phyloP scores from a whole-genome alignment of 2,113 vertebrate species.

The Noturus placidus region DNA sequence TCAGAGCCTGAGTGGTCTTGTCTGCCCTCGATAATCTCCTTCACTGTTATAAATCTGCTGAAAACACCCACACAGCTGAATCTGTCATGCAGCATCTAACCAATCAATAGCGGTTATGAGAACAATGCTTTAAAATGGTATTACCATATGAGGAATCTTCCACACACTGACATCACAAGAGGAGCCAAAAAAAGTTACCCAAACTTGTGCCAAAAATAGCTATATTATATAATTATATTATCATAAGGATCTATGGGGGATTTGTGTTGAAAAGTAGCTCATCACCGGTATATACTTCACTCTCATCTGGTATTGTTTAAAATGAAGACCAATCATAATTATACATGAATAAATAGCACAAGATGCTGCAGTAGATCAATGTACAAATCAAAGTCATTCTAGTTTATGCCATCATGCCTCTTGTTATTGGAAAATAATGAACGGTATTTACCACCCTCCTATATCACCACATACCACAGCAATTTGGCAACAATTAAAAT shows the following conservation, averaged over 20 bases:
- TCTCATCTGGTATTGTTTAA: not conserved
- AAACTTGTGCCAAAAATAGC: conserved; percentile 7
- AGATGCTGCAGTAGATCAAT: not conserved
- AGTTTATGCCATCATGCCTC: no score
- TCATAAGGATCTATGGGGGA: not conserved
- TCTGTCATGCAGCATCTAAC: conserved; percentile 27
- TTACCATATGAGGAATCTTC: conserved; percentile 34
- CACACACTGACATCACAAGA: conserved; percentile 35
- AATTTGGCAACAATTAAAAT: no score
- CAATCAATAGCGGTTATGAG: conserved; percentile 14
- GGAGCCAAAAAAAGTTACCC: not conserved
- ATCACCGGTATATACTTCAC: not conserved
- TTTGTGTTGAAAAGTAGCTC: not conserved
- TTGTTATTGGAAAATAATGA: no score
- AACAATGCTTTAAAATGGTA: conserved; percentile 21
- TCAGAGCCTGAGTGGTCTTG: conserved; percentile 4
- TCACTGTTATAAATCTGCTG: conserved; percentile 30
- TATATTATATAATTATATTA: not conserved
- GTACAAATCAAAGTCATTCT: not conserved
- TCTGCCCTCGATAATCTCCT: conserved; percentile 19
- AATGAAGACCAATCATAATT: not conserved
- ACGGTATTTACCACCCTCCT: no score
- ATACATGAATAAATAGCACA: not conserved
- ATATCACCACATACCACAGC: no score
- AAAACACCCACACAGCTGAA: conserved; percentile 34